Conservation (phyloP, 2,888 invertebrate genomes). For the Patella pellucida region DNA sequence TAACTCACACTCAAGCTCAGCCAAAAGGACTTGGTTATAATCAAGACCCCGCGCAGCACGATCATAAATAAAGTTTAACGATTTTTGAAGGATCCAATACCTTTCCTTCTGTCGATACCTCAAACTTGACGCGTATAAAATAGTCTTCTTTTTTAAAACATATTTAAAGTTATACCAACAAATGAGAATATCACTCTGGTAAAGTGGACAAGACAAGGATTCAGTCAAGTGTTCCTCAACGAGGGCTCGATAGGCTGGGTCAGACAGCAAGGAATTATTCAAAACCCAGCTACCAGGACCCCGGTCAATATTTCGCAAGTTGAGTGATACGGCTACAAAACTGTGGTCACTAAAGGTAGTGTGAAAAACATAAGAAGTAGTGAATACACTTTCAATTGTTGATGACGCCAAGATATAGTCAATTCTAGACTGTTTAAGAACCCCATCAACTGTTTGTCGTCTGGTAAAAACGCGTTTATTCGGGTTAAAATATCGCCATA, state of each 20-base stretch:
- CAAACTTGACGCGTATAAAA: background rate
- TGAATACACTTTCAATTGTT: background rate
- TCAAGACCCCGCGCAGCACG: background rate
- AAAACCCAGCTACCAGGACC: background rate
- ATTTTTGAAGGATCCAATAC: background rate
- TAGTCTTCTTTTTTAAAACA: background rate
- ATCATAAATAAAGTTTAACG: background rate
- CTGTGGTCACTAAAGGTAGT: background rate
- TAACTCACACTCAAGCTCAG: background rate
- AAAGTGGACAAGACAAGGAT: background rate
- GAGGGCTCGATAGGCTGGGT: background rate
- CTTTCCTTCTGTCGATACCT: background rate
- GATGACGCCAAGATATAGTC: background rate
- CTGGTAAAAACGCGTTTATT: background rate
- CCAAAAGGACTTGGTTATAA: background rate
- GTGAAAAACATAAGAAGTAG: background rate
- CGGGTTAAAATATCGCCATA: background rate
- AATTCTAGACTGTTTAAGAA: background rate
- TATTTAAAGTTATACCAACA: background rate
- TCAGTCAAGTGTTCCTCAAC: background rate
- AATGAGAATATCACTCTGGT: background rate
- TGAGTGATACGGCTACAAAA: background rate
- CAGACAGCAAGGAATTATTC: background rate
- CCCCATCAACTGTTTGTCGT: background rate
- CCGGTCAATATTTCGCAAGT: background rate